Base-by-base conservation (phyloP, 2,888 invertebrate species). In the Drosophila prostipennis region DNA sequence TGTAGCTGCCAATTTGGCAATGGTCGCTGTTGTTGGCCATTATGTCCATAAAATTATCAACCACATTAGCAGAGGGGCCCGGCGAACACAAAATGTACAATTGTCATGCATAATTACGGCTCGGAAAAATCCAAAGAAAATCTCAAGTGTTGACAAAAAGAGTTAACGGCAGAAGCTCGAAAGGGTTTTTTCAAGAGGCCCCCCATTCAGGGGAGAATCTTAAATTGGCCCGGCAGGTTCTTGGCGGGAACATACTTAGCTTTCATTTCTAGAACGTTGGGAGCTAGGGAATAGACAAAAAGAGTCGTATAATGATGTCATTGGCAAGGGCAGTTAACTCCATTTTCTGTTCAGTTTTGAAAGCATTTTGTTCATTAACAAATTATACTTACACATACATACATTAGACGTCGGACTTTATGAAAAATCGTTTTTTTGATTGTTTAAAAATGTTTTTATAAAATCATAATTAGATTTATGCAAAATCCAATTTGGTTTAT, bases 71-170 rank as follows among this genome's bases (percentile, higher is more conserved):
- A 46, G 42, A 46, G 19, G 43, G 19, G 29, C 10, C 29, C 34
- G 71, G 34, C 53, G 19, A 54, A 63, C 71, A 40, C 59, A 42
- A 72, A 69, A 70, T 59, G 32, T 65, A 67, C 72, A 74, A 73
- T 87, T 77, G 85, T 85, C 85, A 82, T 82, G 87, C 85, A 84
- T 79, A 87, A 82, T 82, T 82, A 82, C 74, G 78, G 71, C 77
- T 72, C 63, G 51, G 71, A 72, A 72, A 87, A 76, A 60, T 65
- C 59, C 72, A 57, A 51, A 49, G 72, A 77, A 72, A 78, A 71
- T 71, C 68, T 63, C 49, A 81, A 67, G 53, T 76, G 65, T 40
- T 51, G 36, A 56, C 59, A 42, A 42, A 42, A 42, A 72, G 63
- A 72, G 51, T 65, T 72, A 67, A 73, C 57, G 67, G 58, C 46